Conservation (phyloP, 2,113 vertebrate genomes). For the Tonatia bakeri region DNA sequence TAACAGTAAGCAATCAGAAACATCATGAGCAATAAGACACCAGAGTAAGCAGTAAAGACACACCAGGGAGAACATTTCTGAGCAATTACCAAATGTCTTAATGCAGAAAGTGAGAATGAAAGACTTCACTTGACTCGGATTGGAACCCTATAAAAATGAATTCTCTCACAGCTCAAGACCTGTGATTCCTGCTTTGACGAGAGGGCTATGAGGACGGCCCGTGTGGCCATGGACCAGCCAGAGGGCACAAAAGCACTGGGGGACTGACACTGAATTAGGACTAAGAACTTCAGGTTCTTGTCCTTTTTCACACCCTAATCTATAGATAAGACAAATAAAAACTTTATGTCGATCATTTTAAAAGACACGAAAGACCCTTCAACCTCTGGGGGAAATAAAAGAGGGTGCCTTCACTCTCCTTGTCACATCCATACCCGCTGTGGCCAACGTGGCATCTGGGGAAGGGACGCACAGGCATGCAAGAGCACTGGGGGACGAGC, state of each 20-base stretch:
- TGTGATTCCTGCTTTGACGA: background rate
- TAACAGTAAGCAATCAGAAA: slow-evolving; percentile 62
- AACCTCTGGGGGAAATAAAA: background rate
- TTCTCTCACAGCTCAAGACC: slow-evolving; percentile 6
- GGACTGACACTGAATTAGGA: background rate
- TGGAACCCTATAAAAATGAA: slow-evolving; percentile 20
- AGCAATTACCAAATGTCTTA: slow-evolving; percentile 71
- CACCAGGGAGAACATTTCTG: slow-evolving; percentile 64
- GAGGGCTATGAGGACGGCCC: background rate
- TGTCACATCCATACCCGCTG: too few relatives aligned
- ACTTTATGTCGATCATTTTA: background rate
- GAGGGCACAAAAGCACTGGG: background rate
- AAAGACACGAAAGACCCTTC: background rate
- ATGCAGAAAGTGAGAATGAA: slow-evolving; percentile 35
- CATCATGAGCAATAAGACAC: slow-evolving; percentile 46
- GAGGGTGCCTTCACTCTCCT: background rate
- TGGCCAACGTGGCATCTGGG: rapidly evolving
- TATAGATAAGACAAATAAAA: background rate
- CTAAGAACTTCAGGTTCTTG: rapidly evolving
- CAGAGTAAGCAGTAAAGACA: slow-evolving; percentile 53
- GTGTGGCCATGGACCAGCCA: too few relatives aligned
- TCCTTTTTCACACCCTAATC: background rate
- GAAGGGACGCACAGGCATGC: background rate
- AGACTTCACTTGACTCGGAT: background rate
- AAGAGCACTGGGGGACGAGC: background rate